Base-by-base conservation (phyloP, 2,888 invertebrate genomes). In the Epirrhoe tristata region DNA sequence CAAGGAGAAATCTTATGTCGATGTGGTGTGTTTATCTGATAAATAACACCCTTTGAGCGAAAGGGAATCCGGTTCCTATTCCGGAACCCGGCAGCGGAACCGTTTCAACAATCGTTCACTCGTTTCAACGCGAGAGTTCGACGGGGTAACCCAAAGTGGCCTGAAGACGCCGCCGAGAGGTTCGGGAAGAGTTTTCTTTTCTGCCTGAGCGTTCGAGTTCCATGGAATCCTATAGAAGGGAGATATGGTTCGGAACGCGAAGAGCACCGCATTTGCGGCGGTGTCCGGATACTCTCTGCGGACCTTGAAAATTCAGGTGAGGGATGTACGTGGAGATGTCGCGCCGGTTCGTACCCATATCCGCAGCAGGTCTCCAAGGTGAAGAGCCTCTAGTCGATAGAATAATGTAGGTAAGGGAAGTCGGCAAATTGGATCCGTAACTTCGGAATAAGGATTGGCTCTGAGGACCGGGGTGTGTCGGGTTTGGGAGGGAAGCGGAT, bases 341-440 rank as follows among this genome's bases (percentile, higher is more conserved):
- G 80, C 83, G 82, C 83, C 80, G 84, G 80, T 79, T 94, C 95
- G 95, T 95, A 95, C 95, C 95, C 94, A 95, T 95, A 95, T 95
- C 95, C 95, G 95, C 95, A 96, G 94, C 95, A 95, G 96, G 95
- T 96, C 95, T 96, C 95, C 95, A 94, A 95, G 95, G 95, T 95
- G 91, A 94, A 93, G 91, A 95, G 94, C 94, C 95, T 95, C 94
- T 95, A 94, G 95, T 94, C 94, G 80, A 81, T 82, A 82, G 81
- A 95, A 91, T 93, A 95, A 95, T 94, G 94, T 94, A 94, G 94
- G 93, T 94, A 95, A 95, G 94, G 94, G 94, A 95, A 95, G 94
- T 95, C 94, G 94, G 94, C 95, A 95, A 95, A 94, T 92, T 94
- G 89, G 94, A 95, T 94, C 93, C 91, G 93, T 93, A 93, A 94